Percentiles rank a stretch among this genome's conserved stretches.
Conservation (phyloP, 2,888 invertebrate species). For the Agriotes lineatus region DNA sequence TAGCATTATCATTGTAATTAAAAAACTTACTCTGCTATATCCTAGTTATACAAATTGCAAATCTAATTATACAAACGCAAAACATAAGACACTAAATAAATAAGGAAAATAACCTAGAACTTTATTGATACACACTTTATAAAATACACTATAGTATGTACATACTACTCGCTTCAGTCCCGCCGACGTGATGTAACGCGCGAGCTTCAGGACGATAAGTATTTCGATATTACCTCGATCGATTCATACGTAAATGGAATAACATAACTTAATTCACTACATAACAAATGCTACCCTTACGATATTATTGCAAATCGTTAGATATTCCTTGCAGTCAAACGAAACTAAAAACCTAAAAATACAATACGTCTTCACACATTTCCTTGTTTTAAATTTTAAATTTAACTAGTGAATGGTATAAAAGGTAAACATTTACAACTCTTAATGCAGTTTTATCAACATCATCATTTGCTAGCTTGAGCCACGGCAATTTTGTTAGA, state of each 20-base stretch:
- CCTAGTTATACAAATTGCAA: not conserved
- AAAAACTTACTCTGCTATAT: not conserved
- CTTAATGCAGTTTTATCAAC: not conserved
- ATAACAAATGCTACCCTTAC: constrained; percentile 18
- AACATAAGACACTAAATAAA: constrained; percentile 26
- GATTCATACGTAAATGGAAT: constrained; percentile 19
- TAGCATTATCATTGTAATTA: not conserved
- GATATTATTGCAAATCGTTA: constrained; percentile 32
- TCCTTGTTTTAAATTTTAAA: constrained; percentile 1
- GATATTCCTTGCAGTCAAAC: constrained; percentile 3
- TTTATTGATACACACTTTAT: constrained; percentile 33
- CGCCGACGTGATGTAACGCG: constrained; percentile 8
- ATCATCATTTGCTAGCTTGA: constrained; percentile 58
- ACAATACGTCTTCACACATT: not conserved
- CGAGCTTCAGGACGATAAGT: not conserved
- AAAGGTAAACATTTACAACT: constrained; percentile 26
- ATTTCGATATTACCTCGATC: constrained; percentile 1
- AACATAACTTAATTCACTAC: constrained; percentile 24
- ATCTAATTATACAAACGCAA: constrained; percentile 12
- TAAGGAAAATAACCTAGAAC: constrained; percentile 23
- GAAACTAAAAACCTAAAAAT: not conserved
- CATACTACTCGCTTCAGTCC: constrained; percentile 27
- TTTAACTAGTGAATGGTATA: constrained; percentile 30
- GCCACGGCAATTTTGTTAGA: constrained; percentile 56
- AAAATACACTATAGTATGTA: constrained; percentile 34